These are phyloP conservation scores for Periophthalmus modestus DNA, from an alignment of 2,113 vertebrate species.

Conservation along the genomic window DNA sequence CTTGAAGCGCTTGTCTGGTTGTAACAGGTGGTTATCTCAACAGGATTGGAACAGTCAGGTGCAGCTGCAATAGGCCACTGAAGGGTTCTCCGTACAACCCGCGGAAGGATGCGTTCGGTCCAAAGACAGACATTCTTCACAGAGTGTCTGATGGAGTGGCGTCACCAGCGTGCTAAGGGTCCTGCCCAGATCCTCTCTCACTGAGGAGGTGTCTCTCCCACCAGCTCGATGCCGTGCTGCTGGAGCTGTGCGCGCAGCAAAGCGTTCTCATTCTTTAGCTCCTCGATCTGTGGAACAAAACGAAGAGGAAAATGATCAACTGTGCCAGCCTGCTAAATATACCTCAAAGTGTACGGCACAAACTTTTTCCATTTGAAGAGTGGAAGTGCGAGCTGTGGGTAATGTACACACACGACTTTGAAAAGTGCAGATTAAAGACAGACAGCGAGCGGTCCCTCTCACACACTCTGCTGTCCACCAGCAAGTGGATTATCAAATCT, in stretches of 20 bases:
- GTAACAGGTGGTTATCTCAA: slow-evolving; percentile 48
- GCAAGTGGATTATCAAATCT: slow-evolving; percentile 54
- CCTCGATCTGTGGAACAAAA: slow-evolving; percentile 78
- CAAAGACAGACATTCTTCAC: slow-evolving; percentile 48
- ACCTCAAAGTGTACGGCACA: slow-evolving; percentile 37
- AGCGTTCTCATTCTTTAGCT: slow-evolving; percentile 88
- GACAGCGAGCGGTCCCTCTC: slow-evolving; percentile 22
- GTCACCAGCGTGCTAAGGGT: slow-evolving; percentile 16
- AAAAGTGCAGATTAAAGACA: slow-evolving; percentile 39
- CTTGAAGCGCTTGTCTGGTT: slow-evolving; percentile 49
- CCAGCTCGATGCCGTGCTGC: slow-evolving; percentile 83
- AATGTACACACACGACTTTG: slow-evolving; percentile 28
- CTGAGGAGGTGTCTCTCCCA: slow-evolving; percentile 79
- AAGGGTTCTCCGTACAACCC: slow-evolving; percentile 37
- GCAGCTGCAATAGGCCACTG: slow-evolving; percentile 39
- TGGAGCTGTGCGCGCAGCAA: slow-evolving; percentile 85
- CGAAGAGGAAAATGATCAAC: not conserved
- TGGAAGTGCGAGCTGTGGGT: slow-evolving; percentile 12
- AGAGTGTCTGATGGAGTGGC: not conserved
- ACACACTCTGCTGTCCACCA: slow-evolving; percentile 48
- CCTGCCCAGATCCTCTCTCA: slow-evolving; percentile 47
- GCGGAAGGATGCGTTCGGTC: slow-evolving; percentile 41
- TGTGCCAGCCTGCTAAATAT: slow-evolving; percentile 6
- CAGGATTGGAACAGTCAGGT: slow-evolving; percentile 53
- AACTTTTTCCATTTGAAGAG: slow-evolving; percentile 42